Conservation (phyloP, 2,888 invertebrate species). For the Pandemis cinnamomeana region DNA sequence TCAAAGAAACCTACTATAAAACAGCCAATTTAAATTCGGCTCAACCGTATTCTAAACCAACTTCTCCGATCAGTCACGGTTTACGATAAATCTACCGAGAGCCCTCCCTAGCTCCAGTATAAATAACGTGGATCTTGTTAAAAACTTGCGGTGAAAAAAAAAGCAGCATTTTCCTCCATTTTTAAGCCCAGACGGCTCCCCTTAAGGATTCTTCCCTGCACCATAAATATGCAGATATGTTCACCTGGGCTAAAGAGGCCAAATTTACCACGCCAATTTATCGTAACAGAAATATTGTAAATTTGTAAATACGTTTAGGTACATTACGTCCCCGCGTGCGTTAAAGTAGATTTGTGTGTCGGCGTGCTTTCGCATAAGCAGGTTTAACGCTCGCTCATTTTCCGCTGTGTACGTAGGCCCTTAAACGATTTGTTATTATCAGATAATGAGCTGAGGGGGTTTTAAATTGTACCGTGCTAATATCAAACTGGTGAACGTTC, state of each 20-base stretch:
- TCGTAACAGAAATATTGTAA: conserved; percentile 82
- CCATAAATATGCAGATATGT: conserved; percentile 84
- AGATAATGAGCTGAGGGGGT: conserved; percentile 58
- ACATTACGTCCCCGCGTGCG: conserved; percentile 65
- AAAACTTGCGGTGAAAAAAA: conserved; percentile 77
- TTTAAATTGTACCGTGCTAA: conserved; percentile 44
- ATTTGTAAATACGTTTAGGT: conserved; percentile 74
- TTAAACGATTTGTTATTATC: conserved; percentile 70
- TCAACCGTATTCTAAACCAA: conserved; percentile 64
- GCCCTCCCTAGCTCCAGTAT: conserved; percentile 76
- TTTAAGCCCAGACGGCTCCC: conserved; percentile 76
- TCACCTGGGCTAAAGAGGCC: conserved; percentile 80
- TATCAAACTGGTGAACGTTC: conserved; percentile 13
- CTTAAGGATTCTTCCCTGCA: conserved; percentile 74
- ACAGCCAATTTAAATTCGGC: conserved; percentile 71
- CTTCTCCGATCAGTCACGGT: conserved; percentile 80
- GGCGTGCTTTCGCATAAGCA: conserved; percentile 80
- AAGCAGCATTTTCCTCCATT: conserved; percentile 76
- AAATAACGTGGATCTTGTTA: conserved; percentile 83
- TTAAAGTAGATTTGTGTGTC: conserved; percentile 76
- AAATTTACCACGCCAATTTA: conserved; percentile 81
- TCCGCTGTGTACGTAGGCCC: conserved; percentile 68
- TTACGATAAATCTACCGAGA: conserved; percentile 72
- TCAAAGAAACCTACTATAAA: conserved; percentile 50
- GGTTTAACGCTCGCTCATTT: conserved; percentile 61